A percentile compares a stretch with the other conserved stretches of the same genome.
These are phyloP conservation scores for Ophthalmolycus amberensis DNA, from an alignment of 2,113 vertebrate genomes.

Conservation along the genomic window DNA sequence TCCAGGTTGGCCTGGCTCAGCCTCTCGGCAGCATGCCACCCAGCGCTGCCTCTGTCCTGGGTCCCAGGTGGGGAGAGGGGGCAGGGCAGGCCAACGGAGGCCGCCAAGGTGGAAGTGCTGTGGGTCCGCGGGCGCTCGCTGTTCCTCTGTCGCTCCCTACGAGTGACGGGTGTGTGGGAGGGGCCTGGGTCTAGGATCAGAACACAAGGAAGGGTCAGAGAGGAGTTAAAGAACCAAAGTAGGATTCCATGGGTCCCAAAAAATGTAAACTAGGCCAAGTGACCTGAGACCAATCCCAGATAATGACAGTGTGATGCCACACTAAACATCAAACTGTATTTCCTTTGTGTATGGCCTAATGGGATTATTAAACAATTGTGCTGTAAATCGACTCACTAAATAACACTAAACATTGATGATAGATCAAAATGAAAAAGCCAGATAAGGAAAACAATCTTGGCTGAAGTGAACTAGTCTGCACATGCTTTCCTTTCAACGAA, in stretches of 20 bases:
- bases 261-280: not conserved
- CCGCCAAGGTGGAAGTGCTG: constrained; percentile 77
- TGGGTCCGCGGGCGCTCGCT: constrained; percentile 70
- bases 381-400: not conserved
- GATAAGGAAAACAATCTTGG: not conserved
- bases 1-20: constrained; percentile 73
- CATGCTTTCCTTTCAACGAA: not conserved
- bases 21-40: constrained; percentile 59
- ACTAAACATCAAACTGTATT: not conserved
- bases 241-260: not conserved
- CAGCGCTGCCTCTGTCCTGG: constrained; percentile 1
- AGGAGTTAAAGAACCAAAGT: not conserved
- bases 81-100: constrained; percentile 82
- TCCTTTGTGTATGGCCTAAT: not conserved
- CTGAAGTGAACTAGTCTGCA: not conserved
- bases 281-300: not conserved
- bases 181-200: constrained; percentile 26
- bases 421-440: not conserved
- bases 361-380: not conserved
- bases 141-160: constrained; percentile 68
- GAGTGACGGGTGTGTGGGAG: constrained; percentile 46
- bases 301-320: not conserved
- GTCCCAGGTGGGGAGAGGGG: constrained; percentile 64
- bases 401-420: not conserved
- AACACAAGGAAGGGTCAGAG: not conserved